Evolutionary conservation across 2,113 vertebrate genomes (phyloP).

Genomic region (Shinisaurus crocodilurus): DNA sequence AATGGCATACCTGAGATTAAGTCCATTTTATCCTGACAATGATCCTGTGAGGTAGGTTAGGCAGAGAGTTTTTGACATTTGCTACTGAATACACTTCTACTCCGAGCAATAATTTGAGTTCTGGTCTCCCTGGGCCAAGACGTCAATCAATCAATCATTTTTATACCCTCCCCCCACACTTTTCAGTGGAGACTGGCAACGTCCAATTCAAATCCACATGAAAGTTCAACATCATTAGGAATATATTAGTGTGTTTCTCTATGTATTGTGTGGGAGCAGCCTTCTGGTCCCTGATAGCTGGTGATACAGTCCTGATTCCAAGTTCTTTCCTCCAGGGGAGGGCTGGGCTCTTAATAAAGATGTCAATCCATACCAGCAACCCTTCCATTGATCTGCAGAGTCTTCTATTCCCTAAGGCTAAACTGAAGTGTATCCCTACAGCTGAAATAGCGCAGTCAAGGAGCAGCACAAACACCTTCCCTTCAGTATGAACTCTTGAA

Average conservation of each 20-base stretch:
- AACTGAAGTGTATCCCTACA: background rate
- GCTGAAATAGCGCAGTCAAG: background rate
- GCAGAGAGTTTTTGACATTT: background rate
- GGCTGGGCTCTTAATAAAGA: too few species aligned
- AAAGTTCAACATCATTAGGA: background rate
- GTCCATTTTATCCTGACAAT: background rate
- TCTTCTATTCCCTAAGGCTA: background rate
- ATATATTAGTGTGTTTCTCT: too few species aligned
- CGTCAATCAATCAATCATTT: background rate
- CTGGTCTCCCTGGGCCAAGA: background rate
- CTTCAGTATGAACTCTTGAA: too few species aligned
- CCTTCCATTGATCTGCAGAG: too few species aligned
- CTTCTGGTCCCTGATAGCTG: background rate
- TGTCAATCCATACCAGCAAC: background rate
- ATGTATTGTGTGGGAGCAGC: too few species aligned
- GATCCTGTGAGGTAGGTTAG: background rate
- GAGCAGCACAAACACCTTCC: background rate
- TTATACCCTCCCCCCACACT: too few species aligned
- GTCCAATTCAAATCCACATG: background rate
- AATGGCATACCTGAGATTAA: background rate
- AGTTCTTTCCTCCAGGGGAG: background rate
- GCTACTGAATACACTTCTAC: background rate
- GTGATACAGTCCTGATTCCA: background rate
- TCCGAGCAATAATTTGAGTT: background rate
- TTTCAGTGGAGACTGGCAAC: background rate